phyloP scores from a whole-genome alignment of 2,797 vertebrate species.

The Petrocephalus schoutedeni region DNA sequence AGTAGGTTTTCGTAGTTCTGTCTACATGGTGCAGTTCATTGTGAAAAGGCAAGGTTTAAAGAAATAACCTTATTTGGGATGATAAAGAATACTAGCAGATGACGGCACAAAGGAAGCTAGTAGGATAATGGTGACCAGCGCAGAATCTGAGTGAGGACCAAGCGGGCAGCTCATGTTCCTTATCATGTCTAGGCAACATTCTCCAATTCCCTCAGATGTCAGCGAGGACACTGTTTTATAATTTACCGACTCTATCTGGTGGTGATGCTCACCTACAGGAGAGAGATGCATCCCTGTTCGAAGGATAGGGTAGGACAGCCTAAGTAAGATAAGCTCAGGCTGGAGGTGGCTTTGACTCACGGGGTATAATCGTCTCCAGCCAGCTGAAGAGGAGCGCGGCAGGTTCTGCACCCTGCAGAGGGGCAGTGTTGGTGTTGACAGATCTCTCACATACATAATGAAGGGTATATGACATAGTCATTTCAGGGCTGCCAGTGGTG shows the following conservation, averaged over 20 bases:
- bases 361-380: not conserved
- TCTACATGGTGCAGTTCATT: not conserved
- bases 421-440: not conserved
- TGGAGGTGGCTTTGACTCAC: not conserved
- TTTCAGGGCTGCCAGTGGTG: not conserved
- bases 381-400: not conserved
- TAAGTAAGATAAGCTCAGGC: not conserved
- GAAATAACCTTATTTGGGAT: not conserved
- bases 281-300: not conserved
- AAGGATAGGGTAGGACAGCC: not conserved
- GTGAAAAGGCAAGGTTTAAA: not conserved
- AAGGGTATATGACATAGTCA: not conserved
- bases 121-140: not conserved
- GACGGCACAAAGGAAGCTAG: not conserved
- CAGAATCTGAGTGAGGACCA: not conserved
- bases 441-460: not conserved
- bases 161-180: not conserved
- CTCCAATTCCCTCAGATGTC: not conserved
- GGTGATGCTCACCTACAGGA: not conserved
- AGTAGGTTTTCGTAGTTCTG: not conserved
- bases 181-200: not conserved
- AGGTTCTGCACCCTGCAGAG: not conserved
- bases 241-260: not conserved
- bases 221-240: not conserved
- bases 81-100: not conserved